Base-by-base conservation (phyloP, 2,888 invertebrate species). In the Lasioglossum lativentre region DNA sequence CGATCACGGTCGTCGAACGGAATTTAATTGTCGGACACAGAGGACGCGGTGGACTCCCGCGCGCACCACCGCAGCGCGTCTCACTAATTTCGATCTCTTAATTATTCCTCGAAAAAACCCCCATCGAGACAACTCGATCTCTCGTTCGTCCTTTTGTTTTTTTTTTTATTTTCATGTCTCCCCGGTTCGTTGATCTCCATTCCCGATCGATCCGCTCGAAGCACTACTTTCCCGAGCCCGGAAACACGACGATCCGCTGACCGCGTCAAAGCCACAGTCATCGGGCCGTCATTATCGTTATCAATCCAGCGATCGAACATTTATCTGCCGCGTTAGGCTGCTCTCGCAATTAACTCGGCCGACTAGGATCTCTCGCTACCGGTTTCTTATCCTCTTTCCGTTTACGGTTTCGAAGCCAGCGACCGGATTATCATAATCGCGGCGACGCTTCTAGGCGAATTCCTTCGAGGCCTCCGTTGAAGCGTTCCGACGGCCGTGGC, bases 1-100 rank as follows among this genome's bases (percentile, higher is more conserved):
- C 75, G 52, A 71, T 75, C 34, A 8, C 42, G 34, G 12, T 70
- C 27, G 68, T 68, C 73, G 56, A 59, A 56, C 23, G 47, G 30
- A 72, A 68, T 56, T 19, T 42, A 66, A 75, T 76, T 19, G 47
- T 19, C 30, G 16, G 14, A n/a, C 52, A 74, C 47, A 30, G 16
- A 16, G 52, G 16, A 68, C 4, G 42, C 30, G 52, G 30, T 73
- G 34, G 34, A 66, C 34, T 23, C 8, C 66, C 66, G 19, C 34
- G 34, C 19, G 30, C 47, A 66, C 27, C 45, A n/a, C n/a, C 19
- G 45, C 80, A 47, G 76, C 47, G 79, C 42, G 73, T 81, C 80
- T 83, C 77, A 85, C 88, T 85, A 80, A 82, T 70, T 83, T 77
- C 42, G 81, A 83, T 85, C 73, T 52, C 72, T 89, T 81, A 85